A percentile compares a stretch with the other conserved stretches of the same genome.
These are phyloP conservation scores for Globia sparganii DNA, from an alignment of 2,888 invertebrate genomes.

Conservation along the genomic window DNA sequence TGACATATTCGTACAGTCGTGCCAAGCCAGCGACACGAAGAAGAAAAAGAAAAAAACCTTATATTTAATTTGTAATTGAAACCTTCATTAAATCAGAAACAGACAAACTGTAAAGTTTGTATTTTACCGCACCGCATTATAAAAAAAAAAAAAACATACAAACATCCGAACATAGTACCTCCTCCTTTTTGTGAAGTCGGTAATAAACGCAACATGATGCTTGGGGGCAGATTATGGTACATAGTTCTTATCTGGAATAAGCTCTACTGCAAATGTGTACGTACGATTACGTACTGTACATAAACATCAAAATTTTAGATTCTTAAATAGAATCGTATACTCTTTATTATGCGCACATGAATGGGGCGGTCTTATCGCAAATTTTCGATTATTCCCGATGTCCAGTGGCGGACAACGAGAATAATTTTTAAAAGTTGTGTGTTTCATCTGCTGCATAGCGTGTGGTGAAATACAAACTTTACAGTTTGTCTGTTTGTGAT, in stretches of 20 bases:
- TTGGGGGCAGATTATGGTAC: not conserved
- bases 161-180: no score
- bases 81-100: not conserved
- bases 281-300: not conserved
- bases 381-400: no score
- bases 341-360: no score
- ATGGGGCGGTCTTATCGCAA: not conserved
- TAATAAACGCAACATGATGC: no score
- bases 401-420: no score
- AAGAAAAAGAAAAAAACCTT: not conserved
- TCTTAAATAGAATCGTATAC: not conserved
- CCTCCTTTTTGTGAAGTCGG: no score
- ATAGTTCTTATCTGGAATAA: not conserved
- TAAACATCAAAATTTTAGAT: not conserved
- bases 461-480: no score
- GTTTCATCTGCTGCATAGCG: no score
- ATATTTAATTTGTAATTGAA: not conserved
- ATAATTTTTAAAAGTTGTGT: no score
- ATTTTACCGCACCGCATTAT: not conserved
- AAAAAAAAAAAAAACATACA: no score
- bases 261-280: not conserved
- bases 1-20: no score
- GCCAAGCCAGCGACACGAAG: not conserved
- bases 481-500: no score
- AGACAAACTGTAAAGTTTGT: not conserved